Percentiles rank a stretch among this genome's conserved stretches.
phyloP scores from a whole-genome alignment of 2,797 vertebrate species.

The Pseudomugil gertrudae region DNA sequence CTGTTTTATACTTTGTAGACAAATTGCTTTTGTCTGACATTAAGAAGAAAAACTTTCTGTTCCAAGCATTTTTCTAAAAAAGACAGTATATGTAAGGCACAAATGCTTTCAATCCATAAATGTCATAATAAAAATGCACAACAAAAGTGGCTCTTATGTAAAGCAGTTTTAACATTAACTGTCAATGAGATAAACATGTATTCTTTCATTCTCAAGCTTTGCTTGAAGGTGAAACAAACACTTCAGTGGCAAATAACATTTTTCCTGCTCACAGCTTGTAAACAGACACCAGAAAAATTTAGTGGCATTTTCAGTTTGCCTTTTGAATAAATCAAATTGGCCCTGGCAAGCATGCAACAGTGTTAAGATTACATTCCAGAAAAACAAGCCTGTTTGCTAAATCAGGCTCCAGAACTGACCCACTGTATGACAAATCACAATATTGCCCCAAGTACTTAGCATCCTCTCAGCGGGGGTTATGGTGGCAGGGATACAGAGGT shows the following conservation, averaged over 20 bases:
- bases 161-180: slow-evolving; percentile 24
- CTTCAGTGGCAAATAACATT: slow-evolving; percentile 4
- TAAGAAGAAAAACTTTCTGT: background rate
- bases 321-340: slow-evolving; percentile 40
- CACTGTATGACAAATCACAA: slow-evolving; percentile 62
- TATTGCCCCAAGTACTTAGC: slow-evolving; percentile 64
- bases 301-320: slow-evolving; percentile 17
- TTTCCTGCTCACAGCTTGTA: background rate
- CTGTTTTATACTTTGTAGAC: too few relatives aligned
- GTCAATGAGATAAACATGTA: slow-evolving; percentile 7
- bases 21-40: background rate
- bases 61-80: background rate
- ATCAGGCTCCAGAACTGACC: slow-evolving; percentile 50
- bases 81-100: slow-evolving; percentile 2
- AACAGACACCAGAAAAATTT: slow-evolving; percentile 33
- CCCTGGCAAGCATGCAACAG: slow-evolving; percentile 23
- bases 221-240: slow-evolving; percentile 27
- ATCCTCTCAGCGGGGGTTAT: slow-evolving; percentile 58
- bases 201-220: slow-evolving; percentile 2
- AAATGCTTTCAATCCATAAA: slow-evolving; percentile 10
- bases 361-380: slow-evolving; percentile 32
- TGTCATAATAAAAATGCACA: slow-evolving; percentile 11
- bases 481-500: slow-evolving; percentile 51
- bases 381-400: slow-evolving; percentile 44
- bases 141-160: slow-evolving; percentile 8